Evolutionary conservation across 2,113 vertebrate species (phyloP).

Genomic region (Notothenia coriiceps): DNA sequence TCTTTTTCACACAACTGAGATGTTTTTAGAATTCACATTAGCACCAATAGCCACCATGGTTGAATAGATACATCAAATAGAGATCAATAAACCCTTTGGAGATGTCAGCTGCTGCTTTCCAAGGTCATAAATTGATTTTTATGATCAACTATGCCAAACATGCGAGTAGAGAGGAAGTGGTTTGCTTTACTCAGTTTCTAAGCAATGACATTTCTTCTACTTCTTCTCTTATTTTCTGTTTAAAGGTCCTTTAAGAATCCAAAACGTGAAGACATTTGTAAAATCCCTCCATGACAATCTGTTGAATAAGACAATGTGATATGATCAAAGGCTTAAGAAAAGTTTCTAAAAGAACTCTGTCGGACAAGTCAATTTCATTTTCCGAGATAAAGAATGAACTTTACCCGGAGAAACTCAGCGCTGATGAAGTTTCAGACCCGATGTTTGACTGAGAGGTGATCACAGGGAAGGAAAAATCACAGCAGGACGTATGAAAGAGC

Average conservation of each 20-base stretch:
- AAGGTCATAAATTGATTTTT: not conserved
- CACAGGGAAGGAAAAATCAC: not conserved
- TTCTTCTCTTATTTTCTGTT: too few species aligned
- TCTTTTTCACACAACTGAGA: not conserved
- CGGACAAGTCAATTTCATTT: not conserved
- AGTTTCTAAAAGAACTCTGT: not conserved
- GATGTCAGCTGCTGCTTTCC: not conserved
- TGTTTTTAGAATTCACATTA: not conserved
- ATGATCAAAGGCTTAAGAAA: not conserved
- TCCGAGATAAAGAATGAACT: not conserved
- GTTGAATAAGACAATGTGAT: not conserved
- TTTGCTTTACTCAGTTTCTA: not conserved
- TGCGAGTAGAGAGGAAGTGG: not conserved
- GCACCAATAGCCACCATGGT: not conserved
- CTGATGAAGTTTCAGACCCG: not conserved
- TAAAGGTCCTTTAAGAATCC: too few species aligned
- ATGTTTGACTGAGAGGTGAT: constrained; percentile 11
- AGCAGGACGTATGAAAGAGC: not conserved
- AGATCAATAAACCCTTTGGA: not conserved
- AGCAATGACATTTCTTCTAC: too few species aligned
- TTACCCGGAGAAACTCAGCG: not conserved
- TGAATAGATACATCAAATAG: not conserved
- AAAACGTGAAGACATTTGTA: not conserved
- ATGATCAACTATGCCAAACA: not conserved
- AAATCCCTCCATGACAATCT: not conserved